These are phyloP conservation scores for Pyrrhosoma nymphula DNA, from an alignment of 2,888 invertebrate species.

Conservation along the genomic window DNA sequence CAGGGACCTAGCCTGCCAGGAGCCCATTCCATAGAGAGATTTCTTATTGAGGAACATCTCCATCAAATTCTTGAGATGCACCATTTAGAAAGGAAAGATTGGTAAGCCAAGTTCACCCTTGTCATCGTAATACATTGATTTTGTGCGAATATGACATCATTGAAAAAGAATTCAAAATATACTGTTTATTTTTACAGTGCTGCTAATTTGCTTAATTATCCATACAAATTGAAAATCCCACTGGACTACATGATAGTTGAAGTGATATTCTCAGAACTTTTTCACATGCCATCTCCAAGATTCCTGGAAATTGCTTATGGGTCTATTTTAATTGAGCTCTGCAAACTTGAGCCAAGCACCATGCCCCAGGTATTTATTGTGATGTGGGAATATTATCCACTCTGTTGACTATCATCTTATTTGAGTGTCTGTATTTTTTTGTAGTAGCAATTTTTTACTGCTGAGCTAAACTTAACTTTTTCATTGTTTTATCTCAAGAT, in stretches of 20 bases:
- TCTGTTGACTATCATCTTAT: not conserved
- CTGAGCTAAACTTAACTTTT: no score
- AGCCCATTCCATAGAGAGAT: constrained; percentile 97
- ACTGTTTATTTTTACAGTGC: constrained; percentile 81
- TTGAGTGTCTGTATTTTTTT: not conserved
- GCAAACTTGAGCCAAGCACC: constrained; percentile 96
- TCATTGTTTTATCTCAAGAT: not conserved
- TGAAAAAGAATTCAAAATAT: constrained; percentile 67
- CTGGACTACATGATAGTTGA: constrained; percentile 99
- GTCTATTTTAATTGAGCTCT: constrained; percentile 96
- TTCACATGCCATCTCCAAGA: constrained; percentile 93
- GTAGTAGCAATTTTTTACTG: not conserved
- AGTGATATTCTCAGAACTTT: constrained; percentile 96
- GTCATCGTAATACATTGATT: not conserved
- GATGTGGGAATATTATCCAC: not conserved
- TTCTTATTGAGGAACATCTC: constrained; percentile 98
- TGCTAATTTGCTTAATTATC: constrained; percentile 93
- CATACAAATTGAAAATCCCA: constrained; percentile 95
- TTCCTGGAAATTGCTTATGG: constrained; percentile 96
- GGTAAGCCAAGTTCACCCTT: constrained; percentile 79
- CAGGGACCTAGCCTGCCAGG: constrained; percentile 91
- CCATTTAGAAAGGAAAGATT: constrained; percentile 94
- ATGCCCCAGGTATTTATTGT: constrained; percentile 89
- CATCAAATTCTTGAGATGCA: constrained; percentile 95
- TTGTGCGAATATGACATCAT: not conserved